Evolutionary conservation across 1,140 invertebrate species (phyloP), one percentile per base, ranked within the genome.

Genomic region (Agrypnia vestita): DNA sequence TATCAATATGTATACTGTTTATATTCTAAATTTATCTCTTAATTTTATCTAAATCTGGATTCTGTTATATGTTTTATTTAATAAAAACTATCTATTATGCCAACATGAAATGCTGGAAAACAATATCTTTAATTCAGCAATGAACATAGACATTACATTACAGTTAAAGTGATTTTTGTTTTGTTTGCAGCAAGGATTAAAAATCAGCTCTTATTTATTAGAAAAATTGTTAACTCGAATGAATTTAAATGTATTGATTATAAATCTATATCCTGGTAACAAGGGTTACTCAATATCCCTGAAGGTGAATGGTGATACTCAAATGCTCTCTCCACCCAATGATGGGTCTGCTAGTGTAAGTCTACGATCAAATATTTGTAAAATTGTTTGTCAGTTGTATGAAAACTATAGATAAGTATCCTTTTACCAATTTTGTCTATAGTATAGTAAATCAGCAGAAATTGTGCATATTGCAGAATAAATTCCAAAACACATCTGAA

Each of bases 221-320:
- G 94, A 96, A 84, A 94, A 96, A 86, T 89, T 98, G 84, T 93
- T 97, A 84, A 92, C 93, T 86, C 91, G 93, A 85, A 96, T 97
- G 86, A 93, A 93, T 86, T 91, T 97, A 69, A 96, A 97, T 86
- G 97, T 95, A 82, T 90, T 98, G 85, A 94, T 97, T 84, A 91
- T 98, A 79, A 98, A 97, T 90, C 90, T 98, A 82, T 97, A 97
- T 91, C 94, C 96, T 78, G 95, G 94, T 53, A 96, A 97, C 89
- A 96, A 97, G 89, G 96, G 96, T 84, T 97, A 97, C 89, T 96
- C 96, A 82, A 89, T 98, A 86, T 94, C 94, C 86, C 89, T 96
- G 84, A 89, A 88, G 87, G 85, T 89, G 15, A 89, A 90, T 93
- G 93, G 86, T 86, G 92, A 85, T 87, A 91, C 85, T 78, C 87